Evolutionary conservation across 2,797 vertebrate genomes (phyloP), one percentile per base, ranked within the genome.

Genomic region (Siniperca scherzeri): DNA sequence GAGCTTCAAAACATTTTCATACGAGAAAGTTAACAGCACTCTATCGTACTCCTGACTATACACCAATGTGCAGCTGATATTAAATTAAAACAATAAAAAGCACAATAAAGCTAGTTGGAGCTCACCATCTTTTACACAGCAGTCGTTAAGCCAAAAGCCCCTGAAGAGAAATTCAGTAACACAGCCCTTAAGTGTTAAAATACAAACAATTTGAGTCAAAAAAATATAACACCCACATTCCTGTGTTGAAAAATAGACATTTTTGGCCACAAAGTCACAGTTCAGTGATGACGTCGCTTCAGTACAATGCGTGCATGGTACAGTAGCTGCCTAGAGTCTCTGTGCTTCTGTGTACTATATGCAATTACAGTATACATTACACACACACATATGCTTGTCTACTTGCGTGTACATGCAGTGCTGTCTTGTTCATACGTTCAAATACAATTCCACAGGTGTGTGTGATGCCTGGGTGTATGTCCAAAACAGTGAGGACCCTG

Each of bases 171-270:
- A 79, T 73, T 80, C 89, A 88, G 81, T 92, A 87, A 93, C 88
- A 76, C 92, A 95, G 95, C 95, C 94, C 94, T 95, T 94, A 84
- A 93, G 92, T 91, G 90, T 89, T 85, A 62, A 86, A 88, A 89
- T 93, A 94, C 89, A 93, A 89, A 93, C 61, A 42, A 78, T 87
- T 87, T 19, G 57, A 85, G 73, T 88, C 84, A 87, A 74, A 93
- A 94, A 93, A 92, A 94, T 93, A 95, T 79, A 95, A 92, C 87
- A 92, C 87, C 78, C 91, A 92, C 83, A 84, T 88, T 94, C 88
- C 88, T 88, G 89, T 85, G 92, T 92, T 93, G 78, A 93, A 96
- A 95, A 95, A 96, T 94, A 94, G 86, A 93, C 82, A 81, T 92
- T 91, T 93, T 94, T 93, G 88, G 90, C 91, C 92, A 88, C 77